Percentiles rank a stretch among this genome's conserved stretches.
These are phyloP conservation scores for Albula goreensis DNA, from an alignment of 2,113 vertebrate genomes.

Conservation along the genomic window DNA sequence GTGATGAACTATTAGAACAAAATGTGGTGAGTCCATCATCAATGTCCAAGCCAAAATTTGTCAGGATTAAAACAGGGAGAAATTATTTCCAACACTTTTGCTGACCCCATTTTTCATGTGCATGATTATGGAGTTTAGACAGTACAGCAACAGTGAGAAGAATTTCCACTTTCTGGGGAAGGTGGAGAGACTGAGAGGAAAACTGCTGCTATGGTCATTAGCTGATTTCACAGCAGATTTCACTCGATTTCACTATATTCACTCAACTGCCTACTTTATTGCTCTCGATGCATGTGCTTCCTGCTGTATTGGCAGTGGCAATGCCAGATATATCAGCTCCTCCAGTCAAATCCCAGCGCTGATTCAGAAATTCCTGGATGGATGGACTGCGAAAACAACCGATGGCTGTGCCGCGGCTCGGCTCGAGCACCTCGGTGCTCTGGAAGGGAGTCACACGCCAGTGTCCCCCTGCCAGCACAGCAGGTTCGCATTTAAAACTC, in stretches of 20 bases:
- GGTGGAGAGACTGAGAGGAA: background rate
- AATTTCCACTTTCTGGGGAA: too few relatives aligned
- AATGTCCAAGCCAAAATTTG: too few relatives aligned
- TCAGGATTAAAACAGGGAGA: too few relatives aligned
- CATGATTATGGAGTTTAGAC: background rate
- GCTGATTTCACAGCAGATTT: background rate
- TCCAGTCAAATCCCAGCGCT: background rate
- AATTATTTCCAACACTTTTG: too few relatives aligned
- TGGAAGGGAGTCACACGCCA: background rate
- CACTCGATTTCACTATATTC: background rate
- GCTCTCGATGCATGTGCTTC: background rate
- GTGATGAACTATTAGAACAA: too few relatives aligned
- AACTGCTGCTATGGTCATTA: background rate
- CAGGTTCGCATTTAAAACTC: constrained; percentile 27
- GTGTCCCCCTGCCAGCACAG: constrained; percentile 22
- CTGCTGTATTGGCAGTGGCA: background rate
- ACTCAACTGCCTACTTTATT: background rate
- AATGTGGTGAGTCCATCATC: too few relatives aligned
- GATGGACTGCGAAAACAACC: background rate
- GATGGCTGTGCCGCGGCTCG: background rate
- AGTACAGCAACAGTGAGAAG: background rate
- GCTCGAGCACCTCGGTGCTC: background rate
- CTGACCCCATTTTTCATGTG: background rate
- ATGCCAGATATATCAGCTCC: constrained; percentile 19
- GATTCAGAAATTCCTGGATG: constrained; percentile 16